Conservation (phyloP, 2,888 invertebrate genomes). For the Pollenia amentaria region DNA sequence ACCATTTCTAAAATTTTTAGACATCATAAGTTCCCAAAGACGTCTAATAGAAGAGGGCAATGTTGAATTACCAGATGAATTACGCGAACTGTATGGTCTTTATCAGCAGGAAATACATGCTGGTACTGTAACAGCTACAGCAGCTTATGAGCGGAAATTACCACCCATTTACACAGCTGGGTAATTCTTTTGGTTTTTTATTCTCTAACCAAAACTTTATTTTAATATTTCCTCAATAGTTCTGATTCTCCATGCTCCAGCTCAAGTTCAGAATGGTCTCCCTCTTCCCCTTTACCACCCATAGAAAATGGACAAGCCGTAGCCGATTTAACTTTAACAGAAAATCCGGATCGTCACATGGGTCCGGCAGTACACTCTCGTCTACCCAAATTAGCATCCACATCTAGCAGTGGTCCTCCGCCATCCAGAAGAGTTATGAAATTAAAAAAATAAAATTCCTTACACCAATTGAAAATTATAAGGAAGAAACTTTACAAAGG, state of each 20-base stretch:
- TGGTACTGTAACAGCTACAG: constrained; percentile 86
- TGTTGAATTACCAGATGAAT: constrained; percentile 89
- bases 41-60: constrained; percentile 92
- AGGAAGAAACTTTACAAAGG: neutral
- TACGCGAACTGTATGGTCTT: constrained; percentile 91
- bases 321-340: constrained; percentile 74
- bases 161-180: constrained; percentile 84
- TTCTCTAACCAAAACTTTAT: neutral
- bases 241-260: constrained; percentile 84
- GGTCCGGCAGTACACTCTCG: constrained; percentile 83
- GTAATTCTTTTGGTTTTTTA: constrained; percentile 74
- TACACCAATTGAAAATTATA: neutral
- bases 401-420: constrained; percentile 59
- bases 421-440: constrained; percentile 58
- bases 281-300: constrained; percentile 83
- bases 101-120: constrained; percentile 96
- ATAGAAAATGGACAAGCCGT: constrained; percentile 77
- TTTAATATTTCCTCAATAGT: constrained; percentile 73
- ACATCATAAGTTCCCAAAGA: constrained; percentile 95
- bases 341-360: constrained; percentile 82
- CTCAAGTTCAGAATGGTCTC: constrained; percentile 84
- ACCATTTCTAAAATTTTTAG: constrained; percentile 79
- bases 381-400: constrained; percentile 80
- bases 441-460: constrained; percentile 48
- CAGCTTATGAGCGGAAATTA: constrained; percentile 83